Base-by-base conservation (phyloP, 2,113 vertebrate genomes). In the Ardeotis arabs region DNA sequence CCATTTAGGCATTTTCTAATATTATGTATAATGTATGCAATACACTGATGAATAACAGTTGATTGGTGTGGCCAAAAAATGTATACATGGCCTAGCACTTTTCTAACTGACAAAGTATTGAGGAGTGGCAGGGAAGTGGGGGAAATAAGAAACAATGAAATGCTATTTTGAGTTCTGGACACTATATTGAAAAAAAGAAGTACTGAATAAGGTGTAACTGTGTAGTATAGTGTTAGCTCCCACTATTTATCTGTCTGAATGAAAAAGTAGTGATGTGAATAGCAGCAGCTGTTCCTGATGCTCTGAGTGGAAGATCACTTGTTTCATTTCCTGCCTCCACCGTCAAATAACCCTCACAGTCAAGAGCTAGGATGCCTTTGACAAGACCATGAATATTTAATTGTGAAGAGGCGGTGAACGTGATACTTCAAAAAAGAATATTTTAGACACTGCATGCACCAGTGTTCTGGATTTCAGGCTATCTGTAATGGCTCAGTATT, bases 61-160 rank as follows among this genome's bases (percentile, higher is more conserved):
- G 56, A 72, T 56, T 55, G 45, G 19, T 35, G 20, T 63, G 37
- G 14, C 62, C 20, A 52, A 79, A 90, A 87, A 44, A 15, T 44
- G 1, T 59, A 28, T 35, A 18, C 50, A 44, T 33, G 4, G 50
- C 4, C 19, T 67, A 82, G 5, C 9, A 50, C 10, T 83, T 80
- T 59, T 70, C 47, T 55, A 76, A 31, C 12, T 45, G 58, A 47
- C 7, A 39, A 58, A 52, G 28, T 62, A 83, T 14, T 94, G 23
- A 27, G 15, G 24, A 27, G 14, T 1, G 6, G 1, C 41, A 1
- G 5, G 11, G 13, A 4, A 19, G 10, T 1, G 3, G 5, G 10
- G 5, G 4, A 85, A 66, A 75, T 35, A 20, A 84, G 14, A 83
- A 56, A 5, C 83, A 82, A 63, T 33, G 7, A 55, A 86, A 86